Percentiles rank a stretch among this genome's conserved stretches.
Evolutionary conservation across 1,140 invertebrate species (phyloP).

Genomic region (Hyphantria cunea): DNA sequence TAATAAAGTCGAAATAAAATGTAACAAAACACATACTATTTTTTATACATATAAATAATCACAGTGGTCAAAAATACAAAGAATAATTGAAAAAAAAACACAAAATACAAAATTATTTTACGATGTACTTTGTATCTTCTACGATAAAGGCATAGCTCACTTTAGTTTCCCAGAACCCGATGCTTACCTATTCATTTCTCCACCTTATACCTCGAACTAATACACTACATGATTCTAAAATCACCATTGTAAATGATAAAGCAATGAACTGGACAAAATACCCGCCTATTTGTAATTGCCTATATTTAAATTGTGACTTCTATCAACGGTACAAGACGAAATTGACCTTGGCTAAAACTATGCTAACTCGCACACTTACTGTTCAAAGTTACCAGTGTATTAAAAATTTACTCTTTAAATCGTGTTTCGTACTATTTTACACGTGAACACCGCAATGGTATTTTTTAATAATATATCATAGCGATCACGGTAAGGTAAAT

Average conservation of each 20-base stretch:
- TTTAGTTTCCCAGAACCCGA: slow-evolving; percentile 12
- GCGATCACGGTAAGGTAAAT: no score
- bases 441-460: no score
- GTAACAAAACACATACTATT: slow-evolving; percentile 1
- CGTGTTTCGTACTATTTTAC: not conserved
- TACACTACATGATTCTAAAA: slow-evolving; percentile 26
- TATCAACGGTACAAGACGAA: slow-evolving; percentile 43
- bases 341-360: slow-evolving; percentile 62
- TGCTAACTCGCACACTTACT: slow-evolving; percentile 44
- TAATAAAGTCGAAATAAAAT: not conserved
- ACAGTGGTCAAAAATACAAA: slow-evolving; percentile 7
- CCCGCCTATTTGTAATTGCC: slow-evolving; percentile 27
- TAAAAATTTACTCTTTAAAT: slow-evolving; percentile 4
- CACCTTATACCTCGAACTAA: slow-evolving; percentile 23
- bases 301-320: slow-evolving; percentile 30
- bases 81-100: slow-evolving; percentile 8
- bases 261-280: slow-evolving; percentile 27
- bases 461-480: no score
- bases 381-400: slow-evolving; percentile 6
- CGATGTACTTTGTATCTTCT: slow-evolving; percentile 13
- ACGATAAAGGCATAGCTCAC: slow-evolving; percentile 17
- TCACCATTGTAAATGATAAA: slow-evolving; percentile 28
- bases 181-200: slow-evolving; percentile 9
- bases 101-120: slow-evolving; percentile 15
- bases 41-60: slow-evolving; percentile 15